Percentiles rank a stretch among this genome's conserved stretches.
phyloP scores from a whole-genome alignment of 2,113 vertebrate genomes.

The Neoarius graeffei region DNA sequence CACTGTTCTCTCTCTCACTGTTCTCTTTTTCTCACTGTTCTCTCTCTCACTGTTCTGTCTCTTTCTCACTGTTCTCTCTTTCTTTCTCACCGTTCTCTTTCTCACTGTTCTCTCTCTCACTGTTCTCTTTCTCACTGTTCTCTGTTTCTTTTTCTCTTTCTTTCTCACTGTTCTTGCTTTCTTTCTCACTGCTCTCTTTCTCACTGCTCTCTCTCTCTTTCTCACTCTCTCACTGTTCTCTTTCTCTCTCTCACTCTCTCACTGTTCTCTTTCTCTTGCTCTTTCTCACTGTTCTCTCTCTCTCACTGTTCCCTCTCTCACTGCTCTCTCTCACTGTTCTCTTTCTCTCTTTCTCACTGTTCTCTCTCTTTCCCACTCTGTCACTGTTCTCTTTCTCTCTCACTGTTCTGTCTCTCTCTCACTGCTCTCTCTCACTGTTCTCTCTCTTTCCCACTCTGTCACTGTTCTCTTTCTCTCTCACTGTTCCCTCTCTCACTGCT shows the following conservation, averaged over 20 bases:
- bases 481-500: background rate
- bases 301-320: background rate
- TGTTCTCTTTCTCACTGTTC: too few relatives aligned
- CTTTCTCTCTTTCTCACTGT: background rate
- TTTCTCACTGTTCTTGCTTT: too few relatives aligned
- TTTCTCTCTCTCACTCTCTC: background rate
- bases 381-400: background rate
- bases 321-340: background rate
- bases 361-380: too few relatives aligned
- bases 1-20: too few relatives aligned
- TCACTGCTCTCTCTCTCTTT: too few relatives aligned
- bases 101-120: too few relatives aligned
- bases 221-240: background rate
- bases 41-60: too few relatives aligned
- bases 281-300: background rate
- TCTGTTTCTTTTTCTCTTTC: too few relatives aligned
- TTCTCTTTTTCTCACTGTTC: too few relatives aligned
- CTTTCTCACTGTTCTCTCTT: too few relatives aligned
- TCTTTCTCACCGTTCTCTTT: too few relatives aligned
- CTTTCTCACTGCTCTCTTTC: too few relatives aligned
- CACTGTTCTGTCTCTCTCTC: background rate
- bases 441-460: background rate
- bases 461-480: background rate
- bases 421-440: constrained; percentile 28
- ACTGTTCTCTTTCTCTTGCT: background rate